Conservation (phyloP, 2,113 vertebrate genomes). For the Zosterops lateralis region DNA sequence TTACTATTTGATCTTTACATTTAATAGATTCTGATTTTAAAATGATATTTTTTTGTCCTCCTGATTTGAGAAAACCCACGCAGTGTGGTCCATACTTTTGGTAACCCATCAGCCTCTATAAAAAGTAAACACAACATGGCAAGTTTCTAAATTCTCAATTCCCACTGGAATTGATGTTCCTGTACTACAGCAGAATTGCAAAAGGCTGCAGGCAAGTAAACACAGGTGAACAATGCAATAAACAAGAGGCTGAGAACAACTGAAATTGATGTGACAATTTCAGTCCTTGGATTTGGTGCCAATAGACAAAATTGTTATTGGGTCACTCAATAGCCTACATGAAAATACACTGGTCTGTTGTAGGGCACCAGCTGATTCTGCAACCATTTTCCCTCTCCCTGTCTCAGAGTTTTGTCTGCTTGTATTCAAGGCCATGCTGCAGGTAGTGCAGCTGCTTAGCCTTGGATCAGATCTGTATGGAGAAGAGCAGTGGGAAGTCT, state of each 20-base stretch:
- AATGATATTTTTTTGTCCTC: not conserved
- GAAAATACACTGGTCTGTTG: not conserved
- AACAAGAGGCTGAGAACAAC: not conserved
- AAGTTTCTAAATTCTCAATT: not conserved
- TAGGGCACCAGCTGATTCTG: not conserved
- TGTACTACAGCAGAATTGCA: not conserved
- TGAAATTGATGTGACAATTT: not conserved
- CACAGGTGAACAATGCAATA: not conserved
- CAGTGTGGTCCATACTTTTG: not conserved
- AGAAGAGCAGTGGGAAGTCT: not conserved
- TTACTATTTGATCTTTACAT: not conserved
- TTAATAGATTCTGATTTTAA: not conserved
- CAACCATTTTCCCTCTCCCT: not conserved
- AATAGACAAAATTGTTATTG: not conserved
- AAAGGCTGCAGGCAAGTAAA: not conserved
- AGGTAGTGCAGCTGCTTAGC: not conserved
- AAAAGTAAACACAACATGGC: not conserved
- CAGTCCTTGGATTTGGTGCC: not conserved
- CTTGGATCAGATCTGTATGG: not conserved
- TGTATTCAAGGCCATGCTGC: accelerated
- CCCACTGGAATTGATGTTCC: not conserved
- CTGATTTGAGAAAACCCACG: not conserved
- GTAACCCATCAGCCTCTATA: not conserved
- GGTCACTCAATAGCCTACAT: not conserved
- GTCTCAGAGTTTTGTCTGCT: not conserved